These are phyloP conservation scores for Heliocidaris erythrogramma DNA, from an alignment of 35 echinoderm and acorn worm species.

Conservation along the genomic window DNA sequence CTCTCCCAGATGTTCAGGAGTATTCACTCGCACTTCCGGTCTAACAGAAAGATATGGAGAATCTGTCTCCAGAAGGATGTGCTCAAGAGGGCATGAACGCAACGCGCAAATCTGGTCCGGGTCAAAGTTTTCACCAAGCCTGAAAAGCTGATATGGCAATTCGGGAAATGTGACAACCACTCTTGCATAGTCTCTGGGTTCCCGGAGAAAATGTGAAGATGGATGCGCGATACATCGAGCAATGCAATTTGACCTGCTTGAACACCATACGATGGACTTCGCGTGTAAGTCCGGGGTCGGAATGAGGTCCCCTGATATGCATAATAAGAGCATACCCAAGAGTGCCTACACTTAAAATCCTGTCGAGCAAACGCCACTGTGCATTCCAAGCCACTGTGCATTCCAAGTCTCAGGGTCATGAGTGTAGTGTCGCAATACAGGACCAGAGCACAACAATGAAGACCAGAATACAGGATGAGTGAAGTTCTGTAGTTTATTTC, in stretches of 20 bases:
- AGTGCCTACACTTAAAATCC: background rate
- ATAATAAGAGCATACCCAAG: background rate
- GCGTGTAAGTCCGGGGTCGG: background rate
- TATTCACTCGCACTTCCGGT: no score
- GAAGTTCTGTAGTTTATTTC: no score
- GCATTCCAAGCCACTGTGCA: no score
- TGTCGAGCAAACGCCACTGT: background rate
- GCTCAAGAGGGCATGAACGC: background rate
- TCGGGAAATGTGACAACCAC: background rate
- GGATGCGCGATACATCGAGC: background rate
- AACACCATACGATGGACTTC: background rate
- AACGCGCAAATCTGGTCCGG: background rate
- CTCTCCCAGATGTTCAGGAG: no score
- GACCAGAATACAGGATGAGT: no score
- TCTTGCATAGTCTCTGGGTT: background rate
- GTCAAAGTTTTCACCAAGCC: background rate
- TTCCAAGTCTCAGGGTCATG: background rate
- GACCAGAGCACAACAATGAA: no score
- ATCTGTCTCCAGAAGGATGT: no score
- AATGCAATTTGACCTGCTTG: background rate
- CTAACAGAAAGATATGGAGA: no score
- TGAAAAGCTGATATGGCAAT: background rate
- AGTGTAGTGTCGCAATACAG: no score
- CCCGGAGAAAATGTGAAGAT: background rate
- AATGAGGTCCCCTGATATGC: background rate